Percentiles rank a stretch among this genome's conserved stretches.
phyloP scores from a whole-genome alignment of 2,113 vertebrate genomes.

The Columba livia region DNA sequence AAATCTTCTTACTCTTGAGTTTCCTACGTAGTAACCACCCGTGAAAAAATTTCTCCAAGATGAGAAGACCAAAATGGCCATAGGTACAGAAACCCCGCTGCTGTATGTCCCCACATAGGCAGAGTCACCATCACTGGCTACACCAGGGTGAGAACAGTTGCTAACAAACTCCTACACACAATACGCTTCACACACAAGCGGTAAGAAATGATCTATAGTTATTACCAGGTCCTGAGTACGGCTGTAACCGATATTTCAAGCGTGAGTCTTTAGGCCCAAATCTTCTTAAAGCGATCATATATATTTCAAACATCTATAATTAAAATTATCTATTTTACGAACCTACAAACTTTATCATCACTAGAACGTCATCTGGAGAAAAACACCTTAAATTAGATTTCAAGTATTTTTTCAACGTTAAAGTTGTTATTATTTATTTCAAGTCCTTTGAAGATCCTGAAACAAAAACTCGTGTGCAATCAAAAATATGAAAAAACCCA shows the following conservation, averaged over 20 bases:
- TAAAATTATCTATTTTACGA: neutral
- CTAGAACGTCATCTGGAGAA: conserved; percentile 6
- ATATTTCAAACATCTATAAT: neutral
- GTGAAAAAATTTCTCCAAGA: neutral
- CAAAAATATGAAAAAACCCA: neutral
- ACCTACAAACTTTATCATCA: conserved; percentile 13
- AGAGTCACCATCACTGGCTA: neutral
- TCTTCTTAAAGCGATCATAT: neutral
- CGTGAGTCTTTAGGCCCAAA: neutral
- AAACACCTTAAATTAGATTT: conserved; percentile 23
- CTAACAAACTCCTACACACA: neutral
- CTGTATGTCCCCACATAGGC: neutral
- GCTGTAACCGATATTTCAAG: neutral
- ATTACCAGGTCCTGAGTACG: conserved; percentile 52
- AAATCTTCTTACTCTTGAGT: neutral
- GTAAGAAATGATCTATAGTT: neutral
- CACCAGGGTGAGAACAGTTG: neutral
- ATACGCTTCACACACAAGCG: neutral
- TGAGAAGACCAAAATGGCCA: neutral
- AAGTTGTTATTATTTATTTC: neutral
- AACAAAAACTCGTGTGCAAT: neutral
- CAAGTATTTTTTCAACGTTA: conserved; percentile 12
- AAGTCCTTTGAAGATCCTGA: neutral
- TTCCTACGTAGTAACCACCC: neutral
- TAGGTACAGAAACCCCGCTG: neutral